Base-by-base conservation (phyloP, 2,797 vertebrate species). In the Paedocypris micromegethes region DNA sequence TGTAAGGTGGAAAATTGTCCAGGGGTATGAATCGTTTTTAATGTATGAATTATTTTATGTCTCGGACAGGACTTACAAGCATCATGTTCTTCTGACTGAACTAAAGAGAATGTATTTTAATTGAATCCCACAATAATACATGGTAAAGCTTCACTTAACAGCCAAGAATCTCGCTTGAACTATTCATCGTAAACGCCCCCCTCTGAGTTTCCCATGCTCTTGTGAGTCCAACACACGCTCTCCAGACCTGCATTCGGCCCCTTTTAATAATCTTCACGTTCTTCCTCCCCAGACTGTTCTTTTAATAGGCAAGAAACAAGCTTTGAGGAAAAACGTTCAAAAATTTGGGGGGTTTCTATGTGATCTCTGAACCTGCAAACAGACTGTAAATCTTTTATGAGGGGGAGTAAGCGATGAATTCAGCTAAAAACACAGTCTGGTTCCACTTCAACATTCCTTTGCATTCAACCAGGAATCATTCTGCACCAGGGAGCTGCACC, bases 151-250 rank as follows among this genome's bases (percentile, higher is more conserved):
- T 23, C 23, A 23, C 23, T 23, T 23, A 23, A 23, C 23, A 23
- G 23, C 23, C 23, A 23, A 23, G 23, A 23, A 23, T 23, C 23
- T 23, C 23, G 23, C 23, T 23, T 23, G 23, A 23, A 23, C 37
- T 37, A 48, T 5, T 5, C 4, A 3, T 56, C 6, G n/a, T 54
- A 60, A 62, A 63, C 55, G 49, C 57, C 52, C 46, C 59, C 44
- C 43, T 56, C 40, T 50, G 23, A 63, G 46, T 51, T 70, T 70
- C 60, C 54, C 68, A 70, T 64, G 68, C 46, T 51, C 68, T 70
- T 64, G 66, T 51, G 47, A 39, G 49, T 56, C 5, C 5, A 44
- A 49, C 54, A 41, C 68, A 64, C 47, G 23, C 60, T 42, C 9
- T 57, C 44, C 39, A n/a, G 58, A 48, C 67, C 54, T 57, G 59